A percentile compares a stretch with the other conserved stretches of the same genome.
Evolutionary conservation across 2,113 vertebrate species (phyloP).

Genomic region (Takifugu flavidus): DNA sequence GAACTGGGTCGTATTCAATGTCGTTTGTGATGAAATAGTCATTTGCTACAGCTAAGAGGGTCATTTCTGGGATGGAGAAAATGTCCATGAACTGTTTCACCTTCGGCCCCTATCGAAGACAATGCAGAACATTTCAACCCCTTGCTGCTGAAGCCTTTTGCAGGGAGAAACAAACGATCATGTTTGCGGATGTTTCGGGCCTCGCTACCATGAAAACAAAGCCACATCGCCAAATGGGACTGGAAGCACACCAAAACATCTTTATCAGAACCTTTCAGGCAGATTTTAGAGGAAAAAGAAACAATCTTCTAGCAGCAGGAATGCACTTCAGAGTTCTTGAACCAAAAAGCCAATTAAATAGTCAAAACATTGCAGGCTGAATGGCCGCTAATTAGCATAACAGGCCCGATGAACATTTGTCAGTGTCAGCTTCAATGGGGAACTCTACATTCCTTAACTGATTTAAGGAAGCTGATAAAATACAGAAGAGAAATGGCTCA

Average conservation of each 20-base stretch:
- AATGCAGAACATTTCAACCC: background rate
- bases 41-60: slow-evolving; percentile 79
- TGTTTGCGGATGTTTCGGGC: too few relatives aligned
- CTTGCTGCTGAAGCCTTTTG: too few relatives aligned
- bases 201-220: slow-evolving; percentile 4
- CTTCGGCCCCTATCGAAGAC: slow-evolving; percentile 74
- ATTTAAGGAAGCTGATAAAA: background rate
- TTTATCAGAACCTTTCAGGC: slow-evolving; percentile 8
- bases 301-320: slow-evolving; percentile 4
- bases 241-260: slow-evolving; percentile 1
- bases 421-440: slow-evolving; percentile 3
- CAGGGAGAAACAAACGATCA: too few relatives aligned
- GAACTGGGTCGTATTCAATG: slow-evolving; percentile 83
- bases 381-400: slow-evolving; percentile 23
- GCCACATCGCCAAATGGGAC: slow-evolving; percentile 12
- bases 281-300: slow-evolving; percentile 10
- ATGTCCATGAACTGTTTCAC: slow-evolving; percentile 87
- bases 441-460: background rate
- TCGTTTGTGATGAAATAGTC: slow-evolving; percentile 81
- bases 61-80: slow-evolving; percentile 86
- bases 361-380: slow-evolving; percentile 20
- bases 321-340: slow-evolving; percentile 15
- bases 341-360: background rate
- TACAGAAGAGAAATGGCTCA: background rate
- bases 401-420: slow-evolving; percentile 3